Base-by-base conservation (phyloP, 2,888 invertebrate genomes). In the Pharmacophagus antenor region DNA sequence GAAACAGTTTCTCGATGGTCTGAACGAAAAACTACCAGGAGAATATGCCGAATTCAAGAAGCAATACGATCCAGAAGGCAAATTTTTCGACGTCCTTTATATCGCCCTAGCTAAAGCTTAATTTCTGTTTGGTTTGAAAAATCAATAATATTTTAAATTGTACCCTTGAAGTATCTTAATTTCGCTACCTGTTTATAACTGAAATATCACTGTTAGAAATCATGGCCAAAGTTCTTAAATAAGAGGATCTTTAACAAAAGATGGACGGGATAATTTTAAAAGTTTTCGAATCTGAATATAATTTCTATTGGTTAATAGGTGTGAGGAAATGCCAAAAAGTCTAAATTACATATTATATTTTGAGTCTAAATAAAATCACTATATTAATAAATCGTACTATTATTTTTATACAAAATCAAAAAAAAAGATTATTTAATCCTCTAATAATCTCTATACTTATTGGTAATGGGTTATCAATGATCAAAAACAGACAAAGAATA, bases 1-100 rank as follows among this genome's bases (percentile, higher is more conserved):
- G 42, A 56, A 61, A 37, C 23, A 51, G 17, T 66, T 65, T 22
- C 60, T 68, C 0, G n/a, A 57, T 15, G 65, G 56, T 6, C 3
- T 95, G 66, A 92, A 93, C 62, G 79, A 84, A 50, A 88, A 91
- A 56, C 91, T 85, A 0, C 90, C 92, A 0, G 69, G 79, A 8
- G 88, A 91, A 25, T 91, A 88, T 77, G 71, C 74, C 27, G 80
- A 76, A 4, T 82, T 92, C 62, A 89, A 87, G 69, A 78, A 81
- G 57, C 91, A 92, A 59, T 92, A 83, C 71, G 94, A 94, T 73
- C 92, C 94, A 3, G 82, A 91, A 41, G 92, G 91, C 44, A 85
- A 80, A 60, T 92, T 93, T 73, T 92, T 91, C 61, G 76, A 77
- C 22, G 83, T 85, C 8, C 91, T 94, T 70, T 80, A 92, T 61